Percentiles rank a stretch among this genome's conserved stretches.
phyloP scores from a whole-genome alignment of 1,140 invertebrate species.

The Drosophila kepulauana region DNA sequence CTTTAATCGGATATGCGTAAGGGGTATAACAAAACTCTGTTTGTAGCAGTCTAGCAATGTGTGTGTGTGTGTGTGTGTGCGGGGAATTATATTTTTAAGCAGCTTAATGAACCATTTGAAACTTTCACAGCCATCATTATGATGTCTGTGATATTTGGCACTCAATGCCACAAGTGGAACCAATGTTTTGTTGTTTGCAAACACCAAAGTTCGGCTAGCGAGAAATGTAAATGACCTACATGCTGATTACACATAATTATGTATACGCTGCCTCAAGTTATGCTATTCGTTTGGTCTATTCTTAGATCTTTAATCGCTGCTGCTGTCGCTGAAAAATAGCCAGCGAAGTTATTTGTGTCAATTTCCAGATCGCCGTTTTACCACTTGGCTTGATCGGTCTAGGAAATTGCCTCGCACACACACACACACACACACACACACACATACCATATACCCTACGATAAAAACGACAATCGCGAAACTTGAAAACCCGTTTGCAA shows the following conservation, averaged over 20 bases:
- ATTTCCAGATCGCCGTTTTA: neutral
- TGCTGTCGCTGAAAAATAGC: neutral
- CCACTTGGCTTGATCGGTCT: slow-evolving; percentile 1
- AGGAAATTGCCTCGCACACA: slow-evolving; percentile 16
- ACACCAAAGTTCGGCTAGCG: slow-evolving; percentile 6
- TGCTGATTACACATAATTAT: slow-evolving; percentile 11
- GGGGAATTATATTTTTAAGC: slow-evolving; percentile 66
- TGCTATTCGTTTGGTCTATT: neutral
- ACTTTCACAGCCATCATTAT: slow-evolving; percentile 81
- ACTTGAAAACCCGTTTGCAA: slow-evolving; percentile 66
- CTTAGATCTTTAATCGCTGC: neutral
- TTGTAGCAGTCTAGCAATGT: slow-evolving; percentile 16
- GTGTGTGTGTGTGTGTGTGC: neutral
- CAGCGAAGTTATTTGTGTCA: neutral
- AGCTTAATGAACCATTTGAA: slow-evolving; percentile 80
- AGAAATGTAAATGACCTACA: slow-evolving; percentile 33
- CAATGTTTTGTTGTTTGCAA: slow-evolving; percentile 45
- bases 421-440: neutral
- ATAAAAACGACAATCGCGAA: slow-evolving; percentile 11
- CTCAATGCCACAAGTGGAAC: slow-evolving; percentile 77
- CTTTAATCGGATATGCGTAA: neutral
- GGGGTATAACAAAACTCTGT: slow-evolving; percentile 50
- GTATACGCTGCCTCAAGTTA: neutral
- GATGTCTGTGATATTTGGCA: slow-evolving; percentile 76
- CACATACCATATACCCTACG: slow-evolving; percentile 39